Base-by-base conservation (phyloP, 2,797 vertebrate genomes). In the Cyprinella venusta region DNA sequence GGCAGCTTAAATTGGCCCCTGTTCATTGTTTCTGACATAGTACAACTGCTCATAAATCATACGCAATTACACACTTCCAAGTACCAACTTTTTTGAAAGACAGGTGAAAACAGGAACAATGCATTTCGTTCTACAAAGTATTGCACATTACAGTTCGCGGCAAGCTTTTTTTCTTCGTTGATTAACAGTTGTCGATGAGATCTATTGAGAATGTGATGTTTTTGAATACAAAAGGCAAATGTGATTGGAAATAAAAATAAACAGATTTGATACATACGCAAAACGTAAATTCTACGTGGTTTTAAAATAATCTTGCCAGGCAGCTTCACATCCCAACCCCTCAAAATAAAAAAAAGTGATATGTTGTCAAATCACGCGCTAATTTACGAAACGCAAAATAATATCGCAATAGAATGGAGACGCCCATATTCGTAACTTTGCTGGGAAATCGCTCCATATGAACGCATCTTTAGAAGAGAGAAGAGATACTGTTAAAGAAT, bases 161-260 rank as follows among this genome's bases (percentile, higher is more conserved):
- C 85, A 91, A 92, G 87, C 83, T 77, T 50, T 85, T 64, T 82
- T 84, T 82, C 64, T 85, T 87, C 79, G 84, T 88, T 86, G 90
- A 92, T 93, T 94, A 88, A 91, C 86, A 91, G 86, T 91, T 89
- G 85, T 91, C 90, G 83, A 89, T 87, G 85, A 92, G 80, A 88
- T 86, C 90, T 69, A 77, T 68, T 83, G 54, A 91, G 85, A 89
- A 92, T 91, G 72, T 89, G 84, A 89, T 86, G 89, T 85, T 92
- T 90, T 92, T 90, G 88, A 94, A 93, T 93, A 94, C 89, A 94
- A 93, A 95, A 94, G 92, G 93, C 93, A 94, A 93, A 92, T 87
- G 90, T 93, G 92, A 93, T 87, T 90, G 85, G 84, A 89, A 88
- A 87, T 85, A 86, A 87, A 82, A 84, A 89, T 30, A 87, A 90